phyloP scores from a whole-genome alignment of 2,113 vertebrate species.

The Cynocephalus volans region DNA sequence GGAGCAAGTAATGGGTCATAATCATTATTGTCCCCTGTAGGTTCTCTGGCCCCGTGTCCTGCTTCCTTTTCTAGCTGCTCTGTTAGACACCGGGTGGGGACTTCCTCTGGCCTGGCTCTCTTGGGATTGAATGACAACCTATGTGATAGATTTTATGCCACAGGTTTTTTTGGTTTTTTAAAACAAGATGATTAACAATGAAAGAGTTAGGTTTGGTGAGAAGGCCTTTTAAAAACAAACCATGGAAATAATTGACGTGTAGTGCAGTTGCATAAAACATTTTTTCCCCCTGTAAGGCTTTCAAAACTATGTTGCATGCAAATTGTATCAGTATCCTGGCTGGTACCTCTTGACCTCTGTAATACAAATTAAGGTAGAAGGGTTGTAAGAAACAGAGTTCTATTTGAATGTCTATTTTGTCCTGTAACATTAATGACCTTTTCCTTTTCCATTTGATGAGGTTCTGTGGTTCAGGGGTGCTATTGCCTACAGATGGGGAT shows the following conservation, averaged over 20 bases:
- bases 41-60: neutral
- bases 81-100: neutral
- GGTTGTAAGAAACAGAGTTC: neutral
- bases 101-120: neutral
- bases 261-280: neutral
- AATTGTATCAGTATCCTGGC: neutral
- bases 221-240: conserved; percentile 46
- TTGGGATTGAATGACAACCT: neutral
- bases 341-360: neutral
- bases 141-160: neutral
- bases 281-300: neutral
- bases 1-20: neutral
- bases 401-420: neutral
- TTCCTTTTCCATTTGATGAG: conserved; percentile 47
- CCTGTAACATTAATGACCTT: neutral
- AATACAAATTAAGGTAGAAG: neutral
- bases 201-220: conserved; percentile 13
- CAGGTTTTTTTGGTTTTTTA: neutral
- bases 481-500: neutral
- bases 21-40: neutral
- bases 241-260: neutral
- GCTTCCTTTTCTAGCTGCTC: conserved; percentile 8
- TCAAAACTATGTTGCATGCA: neutral
- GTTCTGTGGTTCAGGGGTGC: neutral
- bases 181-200: neutral